These are phyloP conservation scores for Heliornis fulica DNA, from an alignment of 2,113 vertebrate genomes.

Conservation along the genomic window DNA sequence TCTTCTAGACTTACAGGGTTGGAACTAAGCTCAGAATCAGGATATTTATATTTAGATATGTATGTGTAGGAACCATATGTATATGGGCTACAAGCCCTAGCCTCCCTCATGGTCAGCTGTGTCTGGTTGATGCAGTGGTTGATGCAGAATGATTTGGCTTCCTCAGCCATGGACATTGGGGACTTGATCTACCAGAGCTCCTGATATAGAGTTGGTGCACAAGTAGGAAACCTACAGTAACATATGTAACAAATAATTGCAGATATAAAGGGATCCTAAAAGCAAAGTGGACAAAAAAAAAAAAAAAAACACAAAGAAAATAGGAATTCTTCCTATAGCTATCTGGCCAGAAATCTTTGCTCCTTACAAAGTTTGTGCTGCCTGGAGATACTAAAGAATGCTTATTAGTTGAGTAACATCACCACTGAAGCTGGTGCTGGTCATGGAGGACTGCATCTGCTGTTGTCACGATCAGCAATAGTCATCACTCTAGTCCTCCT, in stretches of 20 bases:
- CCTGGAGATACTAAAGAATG: neutral
- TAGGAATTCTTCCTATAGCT: neutral
- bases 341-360: neutral
- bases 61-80: neutral
- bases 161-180: neutral
- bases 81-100: neutral
- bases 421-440: neutral
- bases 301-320: neutral
- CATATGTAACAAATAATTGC: neutral
- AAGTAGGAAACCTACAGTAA: neutral
- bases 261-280: neutral
- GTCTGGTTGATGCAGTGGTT: neutral
- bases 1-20: neutral
- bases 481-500: neutral
- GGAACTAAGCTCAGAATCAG: neutral
- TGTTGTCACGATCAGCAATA: neutral
- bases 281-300: neutral
- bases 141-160: neutral
- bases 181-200: neutral
- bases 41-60: neutral
- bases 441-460: neutral
- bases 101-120: neutral
- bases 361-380: neutral
- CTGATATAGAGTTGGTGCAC: neutral
- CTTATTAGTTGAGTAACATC: neutral